phyloP scores from a whole-genome alignment of 2,888 invertebrate species.

The Dusona sp. region DNA sequence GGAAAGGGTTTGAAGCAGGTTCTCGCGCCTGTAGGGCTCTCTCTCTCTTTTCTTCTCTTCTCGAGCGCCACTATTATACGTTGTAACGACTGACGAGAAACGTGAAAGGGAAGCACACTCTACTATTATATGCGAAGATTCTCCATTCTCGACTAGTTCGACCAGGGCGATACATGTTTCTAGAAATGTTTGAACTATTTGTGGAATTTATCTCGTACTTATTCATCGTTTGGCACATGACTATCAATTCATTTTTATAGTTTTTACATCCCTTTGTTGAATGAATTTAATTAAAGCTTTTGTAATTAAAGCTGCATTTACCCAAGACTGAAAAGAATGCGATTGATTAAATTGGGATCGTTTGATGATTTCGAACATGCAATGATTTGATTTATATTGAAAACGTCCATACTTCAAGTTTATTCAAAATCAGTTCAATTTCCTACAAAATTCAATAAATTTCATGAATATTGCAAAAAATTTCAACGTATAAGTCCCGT shows the following conservation, averaged over 20 bases:
- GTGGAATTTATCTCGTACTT: background rate
- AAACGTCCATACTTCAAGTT: background rate
- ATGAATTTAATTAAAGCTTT: background rate
- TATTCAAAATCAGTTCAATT: background rate
- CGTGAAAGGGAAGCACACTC: slow-evolving; percentile 40
- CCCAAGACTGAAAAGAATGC: background rate
- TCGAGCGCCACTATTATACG: slow-evolving; percentile 32
- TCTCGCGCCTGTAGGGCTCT: slow-evolving; percentile 34
- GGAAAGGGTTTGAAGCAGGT: slow-evolving; percentile 52
- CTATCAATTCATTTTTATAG: background rate
- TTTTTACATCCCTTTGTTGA: background rate
- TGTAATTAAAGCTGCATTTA: background rate
- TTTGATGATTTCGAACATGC: background rate
- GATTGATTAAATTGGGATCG: background rate
- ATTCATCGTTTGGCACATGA: slow-evolving; percentile 2
- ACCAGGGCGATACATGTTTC: background rate
- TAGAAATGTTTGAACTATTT: slow-evolving; percentile 5
- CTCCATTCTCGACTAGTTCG: slow-evolving; percentile 30
- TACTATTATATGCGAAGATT: slow-evolving; percentile 43
- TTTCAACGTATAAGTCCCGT: slow-evolving; percentile 8
- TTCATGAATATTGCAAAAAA: slow-evolving; percentile 14
- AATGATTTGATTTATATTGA: background rate
- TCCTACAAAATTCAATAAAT: background rate
- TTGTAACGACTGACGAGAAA: slow-evolving; percentile 52
- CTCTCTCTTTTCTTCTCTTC: slow-evolving; percentile 9